phyloP scores from a whole-genome alignment of 2,888 invertebrate genomes.

The Spodoptera picta region DNA sequence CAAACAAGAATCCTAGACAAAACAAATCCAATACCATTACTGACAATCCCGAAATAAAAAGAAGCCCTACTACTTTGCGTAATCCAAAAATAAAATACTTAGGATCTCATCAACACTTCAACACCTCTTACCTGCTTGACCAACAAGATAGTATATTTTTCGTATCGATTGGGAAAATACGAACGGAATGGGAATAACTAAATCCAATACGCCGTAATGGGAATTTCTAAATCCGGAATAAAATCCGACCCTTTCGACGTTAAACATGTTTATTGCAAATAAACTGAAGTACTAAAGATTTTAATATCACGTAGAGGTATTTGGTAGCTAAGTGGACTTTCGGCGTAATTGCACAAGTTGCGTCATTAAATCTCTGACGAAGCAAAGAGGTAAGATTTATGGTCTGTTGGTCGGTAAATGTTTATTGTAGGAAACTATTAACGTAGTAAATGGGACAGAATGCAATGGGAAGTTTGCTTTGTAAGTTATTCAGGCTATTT shows the following conservation, averaged over 20 bases:
- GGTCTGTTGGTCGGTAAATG: slow-evolving; percentile 6
- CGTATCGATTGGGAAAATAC: slow-evolving; percentile 1
- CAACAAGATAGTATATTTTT: neutral
- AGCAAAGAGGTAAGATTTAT: slow-evolving; percentile 35
- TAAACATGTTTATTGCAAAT: slow-evolving; percentile 28
- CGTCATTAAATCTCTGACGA: slow-evolving; percentile 38
- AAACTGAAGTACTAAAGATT: slow-evolving; percentile 36
- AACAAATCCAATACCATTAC: no score
- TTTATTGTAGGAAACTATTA: slow-evolving; percentile 24
- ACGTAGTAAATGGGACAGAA: slow-evolving; percentile 5
- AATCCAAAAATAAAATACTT: no score
- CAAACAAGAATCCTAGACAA: no score
- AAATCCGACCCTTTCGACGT: slow-evolving; percentile 1
- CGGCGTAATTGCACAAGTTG: slow-evolving; percentile 28
- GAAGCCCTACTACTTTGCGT: no score
- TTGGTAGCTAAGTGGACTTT: slow-evolving; percentile 17
- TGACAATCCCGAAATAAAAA: no score
- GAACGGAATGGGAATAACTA: slow-evolving; percentile 4
- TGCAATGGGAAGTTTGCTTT: neutral
- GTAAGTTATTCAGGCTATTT: neutral
- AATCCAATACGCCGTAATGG: slow-evolving; percentile 6
- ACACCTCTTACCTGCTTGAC: no score
- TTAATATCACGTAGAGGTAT: slow-evolving; percentile 33
- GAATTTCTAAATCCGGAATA: slow-evolving; percentile 5
- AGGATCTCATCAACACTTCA: no score